Percentiles rank a stretch among this genome's conserved stretches.
phyloP scores from a whole-genome alignment of 2,888 invertebrate genomes.

The Trichogramma evanescens region DNA sequence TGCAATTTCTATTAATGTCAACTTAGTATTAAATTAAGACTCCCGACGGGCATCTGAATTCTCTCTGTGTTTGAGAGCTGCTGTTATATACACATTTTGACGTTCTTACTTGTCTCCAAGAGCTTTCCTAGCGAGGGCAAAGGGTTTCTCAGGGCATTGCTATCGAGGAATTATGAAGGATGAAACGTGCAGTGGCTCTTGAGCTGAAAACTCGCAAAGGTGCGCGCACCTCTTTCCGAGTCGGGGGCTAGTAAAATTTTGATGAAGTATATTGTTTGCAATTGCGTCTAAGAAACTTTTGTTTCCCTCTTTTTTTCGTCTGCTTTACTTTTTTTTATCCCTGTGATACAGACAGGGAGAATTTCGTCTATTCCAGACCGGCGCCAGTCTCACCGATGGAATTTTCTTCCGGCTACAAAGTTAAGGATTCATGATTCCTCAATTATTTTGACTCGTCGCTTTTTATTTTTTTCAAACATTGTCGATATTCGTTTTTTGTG shows the following conservation, averaged over 20 bases:
- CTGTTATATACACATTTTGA: neutral
- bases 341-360: too few relatives aligned
- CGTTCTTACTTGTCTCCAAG: neutral
- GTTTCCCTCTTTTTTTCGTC: neutral
- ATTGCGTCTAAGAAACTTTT: conserved; percentile 8
- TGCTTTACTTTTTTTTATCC: neutral
- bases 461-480: too few relatives aligned
- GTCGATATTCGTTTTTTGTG: too few relatives aligned
- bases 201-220: conserved; percentile 1
- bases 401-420: too few relatives aligned
- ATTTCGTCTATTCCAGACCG: too few relatives aligned
- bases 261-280: conserved; percentile 19
- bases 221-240: neutral
- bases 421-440: too few relatives aligned
- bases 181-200: neutral
- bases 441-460: too few relatives aligned
- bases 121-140: neutral
- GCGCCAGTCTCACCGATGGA: too few relatives aligned
- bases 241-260: conserved; percentile 5
- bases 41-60: neutral
- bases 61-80: neutral
- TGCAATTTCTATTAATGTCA: conserved; percentile 7
- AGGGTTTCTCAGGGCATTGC: conserved; percentile 5
- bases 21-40: conserved; percentile 10
- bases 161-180: conserved; percentile 5